These are phyloP conservation scores for Steromphala cineraria DNA, from an alignment of 2,888 invertebrate genomes.

Conservation along the genomic window DNA sequence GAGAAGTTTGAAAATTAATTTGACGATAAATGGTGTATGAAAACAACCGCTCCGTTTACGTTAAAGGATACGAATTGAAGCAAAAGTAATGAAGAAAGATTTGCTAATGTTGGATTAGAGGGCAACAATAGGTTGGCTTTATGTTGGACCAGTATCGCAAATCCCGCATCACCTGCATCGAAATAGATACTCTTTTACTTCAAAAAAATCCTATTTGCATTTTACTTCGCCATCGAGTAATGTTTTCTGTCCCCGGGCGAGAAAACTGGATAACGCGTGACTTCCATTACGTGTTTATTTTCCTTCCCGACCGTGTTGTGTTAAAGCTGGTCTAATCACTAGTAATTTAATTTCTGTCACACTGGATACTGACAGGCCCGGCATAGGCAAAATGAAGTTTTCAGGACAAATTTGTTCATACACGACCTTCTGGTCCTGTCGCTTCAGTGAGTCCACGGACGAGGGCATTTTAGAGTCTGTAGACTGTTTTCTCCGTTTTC, in stretches of 20 bases:
- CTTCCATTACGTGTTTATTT: neutral
- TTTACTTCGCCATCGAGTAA: neutral
- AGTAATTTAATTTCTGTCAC: constrained; percentile 14
- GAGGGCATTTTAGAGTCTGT: no score
- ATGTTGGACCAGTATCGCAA: no score
- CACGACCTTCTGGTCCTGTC: neutral
- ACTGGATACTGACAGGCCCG: neutral
- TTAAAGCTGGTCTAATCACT: neutral
- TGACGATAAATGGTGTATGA: neutral
- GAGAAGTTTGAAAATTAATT: neutral
- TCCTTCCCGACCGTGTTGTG: neutral
- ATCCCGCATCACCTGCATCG: neutral
- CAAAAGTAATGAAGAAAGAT: neutral
- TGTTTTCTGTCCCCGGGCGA: constrained; percentile 10
- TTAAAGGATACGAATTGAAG: neutral
- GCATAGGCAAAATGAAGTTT: neutral
- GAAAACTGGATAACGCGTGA: neutral
- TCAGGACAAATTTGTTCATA: neutral
- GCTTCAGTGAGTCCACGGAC: neutral
- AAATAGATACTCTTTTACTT: neutral
- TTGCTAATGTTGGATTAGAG: no score
- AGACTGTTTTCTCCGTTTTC: no score
- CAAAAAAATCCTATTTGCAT: neutral
- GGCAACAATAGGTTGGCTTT: no score
- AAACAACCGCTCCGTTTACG: no score